Base-by-base conservation (phyloP, 2,113 vertebrate species). In the Colistium nudipinnis region DNA sequence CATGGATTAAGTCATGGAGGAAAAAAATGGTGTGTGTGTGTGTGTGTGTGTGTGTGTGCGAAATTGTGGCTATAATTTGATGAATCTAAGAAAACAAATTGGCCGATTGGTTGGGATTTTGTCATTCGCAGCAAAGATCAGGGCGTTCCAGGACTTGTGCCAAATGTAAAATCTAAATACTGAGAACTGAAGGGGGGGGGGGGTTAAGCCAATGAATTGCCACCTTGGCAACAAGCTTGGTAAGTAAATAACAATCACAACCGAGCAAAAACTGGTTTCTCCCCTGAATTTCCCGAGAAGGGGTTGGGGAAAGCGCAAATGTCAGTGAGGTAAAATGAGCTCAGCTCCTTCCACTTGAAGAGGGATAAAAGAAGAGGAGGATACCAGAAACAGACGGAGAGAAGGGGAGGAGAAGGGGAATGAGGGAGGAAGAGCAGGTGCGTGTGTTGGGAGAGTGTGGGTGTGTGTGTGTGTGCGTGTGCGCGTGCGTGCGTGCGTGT, bases 281-380 rank as follows among this genome's bases (percentile, higher is more conserved):
- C 59, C 38, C 24, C 62, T 25, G 57, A 2, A 66, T 65, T 82
- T 70, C 65, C 76, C 39, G 43, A 62, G 44, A 80, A 73, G 74
- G 62, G 51, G 20, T 51, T n/a, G n/a, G n/a, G 62, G 48, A 66
- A 82, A 38, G 60, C 41, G n/a, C 28, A 77, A 30, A 83, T 78
- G 74, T 70, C 68, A 73, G 71, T 20, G 31, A 80, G 30, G 71
- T 57, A 84, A 65, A 70, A 75, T 60, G 53, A 49, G 53, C 65
- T 76, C 59, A 71, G 22, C 67, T 68, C 47, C 36, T 70, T 73
- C 49, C 19, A 61, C 64, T 68, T 41, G n/a, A 63, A 39, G 55
- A 60, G 22, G 70, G 44, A 59, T 74, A 72, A 64, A 72, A 53
- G 48, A 67, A 62, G 44, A 74, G 57, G 55, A 78, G 53, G 69